A percentile compares a stretch with the other conserved stretches of the same genome.
Evolutionary conservation across 2,113 vertebrate species (phyloP).

Genomic region (Tretioscincus oriximinensis): DNA sequence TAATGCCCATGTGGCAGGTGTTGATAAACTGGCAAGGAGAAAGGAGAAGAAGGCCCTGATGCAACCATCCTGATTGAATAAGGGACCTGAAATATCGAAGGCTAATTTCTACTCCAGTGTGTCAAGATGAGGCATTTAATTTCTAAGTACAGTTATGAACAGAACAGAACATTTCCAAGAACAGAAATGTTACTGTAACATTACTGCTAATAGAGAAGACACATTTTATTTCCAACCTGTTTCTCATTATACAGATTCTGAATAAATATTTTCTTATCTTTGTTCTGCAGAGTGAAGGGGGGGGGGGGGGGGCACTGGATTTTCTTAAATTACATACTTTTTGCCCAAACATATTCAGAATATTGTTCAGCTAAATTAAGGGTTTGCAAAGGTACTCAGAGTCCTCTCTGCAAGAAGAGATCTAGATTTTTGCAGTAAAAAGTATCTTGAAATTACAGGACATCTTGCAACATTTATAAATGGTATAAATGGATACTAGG

Average conservation of each 20-base stretch:
- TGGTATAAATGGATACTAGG: too few relatives aligned
- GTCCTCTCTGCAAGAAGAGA: background rate
- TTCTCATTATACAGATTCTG: background rate
- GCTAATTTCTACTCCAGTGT: accelerated
- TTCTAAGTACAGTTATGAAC: accelerated
- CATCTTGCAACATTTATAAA: conserved; percentile 1
- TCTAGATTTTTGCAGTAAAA: background rate
- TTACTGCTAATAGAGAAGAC: accelerated
- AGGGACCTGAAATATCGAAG: conserved; percentile 32
- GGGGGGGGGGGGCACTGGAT: background rate
- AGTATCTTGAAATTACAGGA: background rate
- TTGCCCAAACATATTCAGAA: background rate
- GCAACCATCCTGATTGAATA: conserved; percentile 72
- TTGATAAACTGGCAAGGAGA: conserved; percentile 43
- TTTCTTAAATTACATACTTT: background rate
- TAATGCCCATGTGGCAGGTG: conserved; percentile 74
- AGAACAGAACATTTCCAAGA: too few relatives aligned
- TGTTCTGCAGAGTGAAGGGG: background rate
- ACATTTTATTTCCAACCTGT: background rate
- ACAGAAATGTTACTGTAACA: too few relatives aligned
- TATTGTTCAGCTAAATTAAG: background rate
- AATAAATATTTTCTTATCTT: background rate
- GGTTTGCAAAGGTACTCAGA: background rate
- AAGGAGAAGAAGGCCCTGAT: conserved; percentile 41
- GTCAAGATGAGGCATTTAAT: accelerated